Base-by-base conservation (phyloP, 2,888 invertebrate species). In the Boloria selene region DNA sequence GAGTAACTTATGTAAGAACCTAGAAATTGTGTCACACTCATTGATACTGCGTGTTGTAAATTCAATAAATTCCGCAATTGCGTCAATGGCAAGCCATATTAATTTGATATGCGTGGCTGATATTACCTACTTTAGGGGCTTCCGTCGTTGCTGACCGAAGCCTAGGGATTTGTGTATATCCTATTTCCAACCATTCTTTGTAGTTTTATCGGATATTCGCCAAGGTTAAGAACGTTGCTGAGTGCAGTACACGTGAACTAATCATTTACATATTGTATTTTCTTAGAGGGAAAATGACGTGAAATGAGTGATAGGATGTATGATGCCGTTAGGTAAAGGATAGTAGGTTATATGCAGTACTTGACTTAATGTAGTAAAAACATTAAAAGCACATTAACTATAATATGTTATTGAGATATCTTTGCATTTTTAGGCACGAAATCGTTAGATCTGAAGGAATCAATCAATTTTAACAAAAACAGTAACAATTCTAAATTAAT, bases 81-180 rank as follows among this genome's bases (percentile, higher is more conserved):
- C 73, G 70, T 72, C 70, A 69, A 68, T 64, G 67, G 70, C 74
- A 76, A 73, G 72, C 74, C 77, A 65, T 75, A 81, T 82, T 86
- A 85, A 85, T 84, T 81, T 81, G 82, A 82, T 85, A 81, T 77
- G 79, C 73, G 75, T 71, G 76, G 76, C 75, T 71, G 75, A 70
- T 77, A 75, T 42, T 76, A 83, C 80, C 85, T 76, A 83, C 80
- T 86, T 82, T 58, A 62, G 62, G 60, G 86, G 86, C 84, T 88
- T 87, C 86, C 4, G 5, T 58, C 31, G 64, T 75, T 79, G 81
- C 61, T 65, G 70, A 58, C 65, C 67, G 72, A 75, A 74, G 83
- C 77, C 84, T 75, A 72, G 69, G 81, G 80, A 81, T 83, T 82
- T 74, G 69, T 56, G 67, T 68, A 75, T 81, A 85, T 83, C 82